Conservation (phyloP, 2,113 vertebrate species). For the Excalfactoria chinensis region DNA sequence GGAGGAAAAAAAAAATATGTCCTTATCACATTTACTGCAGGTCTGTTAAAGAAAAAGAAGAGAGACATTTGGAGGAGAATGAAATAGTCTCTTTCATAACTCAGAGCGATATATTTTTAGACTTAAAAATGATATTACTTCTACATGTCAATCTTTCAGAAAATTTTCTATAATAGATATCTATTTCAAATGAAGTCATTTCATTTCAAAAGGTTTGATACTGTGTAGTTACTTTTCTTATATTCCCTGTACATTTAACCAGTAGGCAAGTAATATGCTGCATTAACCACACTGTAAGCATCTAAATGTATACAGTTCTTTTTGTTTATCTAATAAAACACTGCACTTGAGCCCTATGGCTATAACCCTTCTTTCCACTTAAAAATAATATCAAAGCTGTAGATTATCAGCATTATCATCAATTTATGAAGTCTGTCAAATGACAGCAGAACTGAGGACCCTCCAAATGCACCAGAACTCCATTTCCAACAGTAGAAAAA, state of each 20-base stretch:
- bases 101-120: conserved; percentile 39
- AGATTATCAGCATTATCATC: neutral
- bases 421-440: neutral
- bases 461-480: neutral
- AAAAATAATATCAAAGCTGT: neutral
- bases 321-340: neutral
- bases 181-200: conserved; percentile 10
- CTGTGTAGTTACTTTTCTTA: neutral
- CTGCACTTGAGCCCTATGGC: neutral
- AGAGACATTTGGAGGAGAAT: conserved; percentile 1
- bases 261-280: neutral
- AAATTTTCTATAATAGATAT: neutral
- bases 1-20: neutral
- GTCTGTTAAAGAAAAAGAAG: neutral
- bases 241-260: neutral
- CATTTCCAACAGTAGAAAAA: neutral
- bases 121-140: conserved; percentile 22
- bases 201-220: neutral
- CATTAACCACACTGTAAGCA: neutral
- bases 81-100: conserved; percentile 44
- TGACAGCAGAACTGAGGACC: neutral
- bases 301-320: neutral
- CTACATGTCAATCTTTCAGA: conserved; percentile 27
- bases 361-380: neutral
- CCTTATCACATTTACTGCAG: neutral